Base-by-base conservation (phyloP, 2,888 invertebrate species). In the Eristalis pertinax region DNA sequence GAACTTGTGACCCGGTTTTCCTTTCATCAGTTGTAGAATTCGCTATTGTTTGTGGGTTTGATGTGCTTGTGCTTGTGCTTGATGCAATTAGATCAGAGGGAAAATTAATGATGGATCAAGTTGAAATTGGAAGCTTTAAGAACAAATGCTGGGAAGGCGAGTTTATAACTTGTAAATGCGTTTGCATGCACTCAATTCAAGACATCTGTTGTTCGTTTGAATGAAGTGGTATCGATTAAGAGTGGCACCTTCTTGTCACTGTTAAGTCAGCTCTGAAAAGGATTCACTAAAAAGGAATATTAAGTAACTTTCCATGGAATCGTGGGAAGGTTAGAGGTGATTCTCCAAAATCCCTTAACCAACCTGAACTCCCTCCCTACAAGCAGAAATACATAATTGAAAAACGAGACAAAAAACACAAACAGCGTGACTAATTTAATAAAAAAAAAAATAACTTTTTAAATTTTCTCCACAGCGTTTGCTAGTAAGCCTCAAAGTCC, bases 401-500 rank as follows among this genome's bases (percentile, higher is more conserved):
- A 38, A 38, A 10, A 35, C 2, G 7, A 7, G 2, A 4, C 26
- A 35, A 35, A 38, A 75, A 70, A 82, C n/a, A 73, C 70, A 38
- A 43, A 56, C 56, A 19, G 74, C 65, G 60, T 77, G 50, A 78
- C 68, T 78, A 75, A 78, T 86, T 86, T 78, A 78, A 86, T 83
- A 75, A 83, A 79, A 83, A 65, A 72, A 87, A 19, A 50, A 50
- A 50, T n/a, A 50, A 50, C n/a, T 2, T 50, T 43, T 8, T 2
- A 50, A 2, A 19, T 32, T 50, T 50, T 19, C 5, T 50, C 19
- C 50, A 19, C 50, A 50, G 50, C 50, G 50, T 50, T 50, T 50
- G 50, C 50, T 50, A 8, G 85, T 72, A 84, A 84, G 73, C 88
- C 89, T 77, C 75, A 26, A 19, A 75, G 67, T 60, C 85, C 81